A percentile compares a stretch with the other conserved stretches of the same genome.
Conservation (phyloP, 2,797 vertebrate genomes). For the Xiphophorus birchmanni region DNA sequence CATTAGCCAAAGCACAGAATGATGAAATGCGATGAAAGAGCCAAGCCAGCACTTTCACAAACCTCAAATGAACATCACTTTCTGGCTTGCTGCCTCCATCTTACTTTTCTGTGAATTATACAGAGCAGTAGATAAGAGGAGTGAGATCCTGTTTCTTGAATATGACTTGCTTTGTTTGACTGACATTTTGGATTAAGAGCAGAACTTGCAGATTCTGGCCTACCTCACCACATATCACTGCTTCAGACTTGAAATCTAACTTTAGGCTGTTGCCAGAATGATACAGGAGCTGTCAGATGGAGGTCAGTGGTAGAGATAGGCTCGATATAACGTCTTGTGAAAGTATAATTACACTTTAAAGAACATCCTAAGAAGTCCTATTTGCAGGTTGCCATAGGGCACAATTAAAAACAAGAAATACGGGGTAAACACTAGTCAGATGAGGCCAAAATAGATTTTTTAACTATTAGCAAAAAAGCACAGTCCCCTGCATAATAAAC, state of each 20-base stretch:
- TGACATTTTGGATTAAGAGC: neutral
- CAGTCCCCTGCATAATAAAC: neutral
- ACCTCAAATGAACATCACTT: slow-evolving; percentile 65
- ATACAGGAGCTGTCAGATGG: slow-evolving; percentile 26
- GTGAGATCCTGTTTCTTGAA: slow-evolving; percentile 7
- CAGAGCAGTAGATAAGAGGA: slow-evolving; percentile 49
- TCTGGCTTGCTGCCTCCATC: slow-evolving; percentile 37
- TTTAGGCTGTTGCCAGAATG: slow-evolving; percentile 9
- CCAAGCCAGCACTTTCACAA: slow-evolving; percentile 76
- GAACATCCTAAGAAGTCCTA: neutral
- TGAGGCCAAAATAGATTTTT: neutral
- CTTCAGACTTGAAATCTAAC: slow-evolving; percentile 15
- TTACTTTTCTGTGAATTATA: slow-evolving; percentile 39
- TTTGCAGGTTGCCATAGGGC: neutral
- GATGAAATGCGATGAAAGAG: slow-evolving; percentile 85
- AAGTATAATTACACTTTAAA: neutral
- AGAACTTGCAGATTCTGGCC: slow-evolving; percentile 1
- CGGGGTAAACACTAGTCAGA: neutral
- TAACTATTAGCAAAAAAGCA: neutral
- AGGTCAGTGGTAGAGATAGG: slow-evolving; percentile 34
- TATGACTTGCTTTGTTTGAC: slow-evolving; percentile 9
- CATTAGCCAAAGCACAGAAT: slow-evolving; percentile 76
- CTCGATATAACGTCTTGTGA: neutral
- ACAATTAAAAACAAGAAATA: neutral
- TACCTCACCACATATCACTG: neutral